Base-by-base conservation (phyloP, 2,888 invertebrate genomes). In the Acleris sparsana region DNA sequence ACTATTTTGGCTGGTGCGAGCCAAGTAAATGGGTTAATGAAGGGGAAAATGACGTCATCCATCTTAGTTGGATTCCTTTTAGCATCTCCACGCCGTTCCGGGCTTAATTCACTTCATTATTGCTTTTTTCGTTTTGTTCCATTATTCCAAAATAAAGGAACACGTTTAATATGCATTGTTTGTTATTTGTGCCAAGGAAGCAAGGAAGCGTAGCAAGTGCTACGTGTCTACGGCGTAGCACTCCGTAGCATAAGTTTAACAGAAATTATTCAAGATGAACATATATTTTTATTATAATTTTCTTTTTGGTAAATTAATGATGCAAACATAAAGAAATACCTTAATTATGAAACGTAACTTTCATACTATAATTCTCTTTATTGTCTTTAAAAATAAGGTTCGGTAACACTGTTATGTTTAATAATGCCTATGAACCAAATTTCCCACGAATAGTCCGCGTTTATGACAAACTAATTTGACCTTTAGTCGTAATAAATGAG, bases 1-100 rank as follows among this genome's bases (percentile, higher is more conserved):
- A 85, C 79, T 85, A 86, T 88, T 87, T 85, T 83, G 80, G 84
- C 77, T 78, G 76, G 76, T 77, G 74, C 75, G 75, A 75, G 73
- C 78, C 76, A 83, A 85, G 80, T 82, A 87, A 89, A 89, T 87
- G 84, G 88, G 86, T 88, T 89, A 91, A 89, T 89, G 88, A 89
- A 88, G 83, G 78, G 84, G 85, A 86, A 87, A 89, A 89, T 89
- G 80, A 88, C 85, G 80, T 86, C 86, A 88, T 91, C 86, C 82
- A 86, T 90, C 89, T 89, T 89, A 87, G 85, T 87, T 86, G 86
- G 82, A 87, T 86, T 84, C 82, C 83, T 85, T 82, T 85, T 82
- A 86, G 85, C 80, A 82, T 83, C 84, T 80, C 77, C 76, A 75
- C 77, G 75, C 74, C 76, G 75, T 75, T 75, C 80, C 76, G 73